phyloP scores from a whole-genome alignment of 2,888 invertebrate species.

The Arctia plantaginis region DNA sequence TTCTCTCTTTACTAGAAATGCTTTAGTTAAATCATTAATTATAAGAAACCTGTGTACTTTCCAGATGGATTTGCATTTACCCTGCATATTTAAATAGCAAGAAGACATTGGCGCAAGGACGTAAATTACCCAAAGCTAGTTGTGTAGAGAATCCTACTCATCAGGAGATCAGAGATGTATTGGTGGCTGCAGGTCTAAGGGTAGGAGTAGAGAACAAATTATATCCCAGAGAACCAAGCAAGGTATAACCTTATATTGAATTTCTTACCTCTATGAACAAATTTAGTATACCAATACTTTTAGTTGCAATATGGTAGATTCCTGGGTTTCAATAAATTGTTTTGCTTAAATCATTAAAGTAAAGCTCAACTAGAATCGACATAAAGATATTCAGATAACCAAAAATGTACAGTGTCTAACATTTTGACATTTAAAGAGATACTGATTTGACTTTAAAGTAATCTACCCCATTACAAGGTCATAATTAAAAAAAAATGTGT shows the following conservation, averaged over 20 bases:
- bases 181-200: conserved; percentile 92
- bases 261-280: too few species aligned
- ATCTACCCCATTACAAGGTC: too few species aligned
- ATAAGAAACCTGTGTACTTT: conserved; percentile 24
- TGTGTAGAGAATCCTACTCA: conserved; percentile 98
- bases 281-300: too few species aligned
- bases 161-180: conserved; percentile 97
- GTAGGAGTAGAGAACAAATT: conserved; percentile 97
- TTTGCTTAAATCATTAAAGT: too few species aligned
- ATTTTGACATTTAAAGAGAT: too few species aligned
- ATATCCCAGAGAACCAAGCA: conserved; percentile 96
- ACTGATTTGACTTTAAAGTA: too few species aligned
- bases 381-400: too few species aligned
- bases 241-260: conserved; percentile 73
- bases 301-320: too few species aligned
- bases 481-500: too few species aligned
- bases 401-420: too few species aligned
- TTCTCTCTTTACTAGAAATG: not conserved
- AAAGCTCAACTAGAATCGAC: too few species aligned
- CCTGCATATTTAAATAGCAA: conserved; percentile 98
- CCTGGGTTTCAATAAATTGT: too few species aligned
- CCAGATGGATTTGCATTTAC: conserved; percentile 98
- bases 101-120: conserved; percentile 95
- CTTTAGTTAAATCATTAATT: not conserved
- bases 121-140: conserved; percentile 92